phyloP scores from a whole-genome alignment of 1,140 invertebrate genomes.

The Drosophila watanabei region DNA sequence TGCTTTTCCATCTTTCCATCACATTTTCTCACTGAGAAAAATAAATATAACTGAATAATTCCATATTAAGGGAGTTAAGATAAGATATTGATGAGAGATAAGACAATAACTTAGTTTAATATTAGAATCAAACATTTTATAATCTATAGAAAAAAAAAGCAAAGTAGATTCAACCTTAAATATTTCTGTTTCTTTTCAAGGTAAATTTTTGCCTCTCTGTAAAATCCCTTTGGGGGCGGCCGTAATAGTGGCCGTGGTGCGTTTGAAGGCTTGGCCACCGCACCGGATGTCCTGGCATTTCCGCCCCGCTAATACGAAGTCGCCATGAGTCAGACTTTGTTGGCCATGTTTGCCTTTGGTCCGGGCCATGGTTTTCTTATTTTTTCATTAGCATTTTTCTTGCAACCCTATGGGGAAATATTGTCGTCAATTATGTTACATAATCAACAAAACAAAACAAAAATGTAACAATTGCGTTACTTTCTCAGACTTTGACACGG shows the following conservation, averaged over 20 bases:
- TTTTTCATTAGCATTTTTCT: conserved; percentile 73
- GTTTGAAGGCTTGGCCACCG: conserved; percentile 57
- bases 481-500: conserved; percentile 52
- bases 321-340: conserved; percentile 60
- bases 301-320: conserved; percentile 65
- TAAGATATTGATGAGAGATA: too few species aligned
- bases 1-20: neutral
- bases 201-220: neutral
- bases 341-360: conserved; percentile 26
- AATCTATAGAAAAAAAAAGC: neutral
- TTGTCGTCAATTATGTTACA: conserved; percentile 77
- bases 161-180: neutral
- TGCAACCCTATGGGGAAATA: conserved; percentile 67
- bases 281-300: conserved; percentile 74
- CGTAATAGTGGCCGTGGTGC: conserved; percentile 16
- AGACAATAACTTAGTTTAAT: too few species aligned
- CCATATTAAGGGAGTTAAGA: too few species aligned
- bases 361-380: conserved; percentile 35
- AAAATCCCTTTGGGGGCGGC: conserved; percentile 3
- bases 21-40: conserved; percentile 10
- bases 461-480: conserved; percentile 39
- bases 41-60: too few species aligned
- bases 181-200: neutral
- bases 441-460: conserved; percentile 51
- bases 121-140: too few species aligned